Percentiles rank a stretch among this genome's conserved stretches.
These are phyloP conservation scores for Mormoops blainvillei DNA, from an alignment of 2,113 vertebrate genomes.

Conservation along the genomic window DNA sequence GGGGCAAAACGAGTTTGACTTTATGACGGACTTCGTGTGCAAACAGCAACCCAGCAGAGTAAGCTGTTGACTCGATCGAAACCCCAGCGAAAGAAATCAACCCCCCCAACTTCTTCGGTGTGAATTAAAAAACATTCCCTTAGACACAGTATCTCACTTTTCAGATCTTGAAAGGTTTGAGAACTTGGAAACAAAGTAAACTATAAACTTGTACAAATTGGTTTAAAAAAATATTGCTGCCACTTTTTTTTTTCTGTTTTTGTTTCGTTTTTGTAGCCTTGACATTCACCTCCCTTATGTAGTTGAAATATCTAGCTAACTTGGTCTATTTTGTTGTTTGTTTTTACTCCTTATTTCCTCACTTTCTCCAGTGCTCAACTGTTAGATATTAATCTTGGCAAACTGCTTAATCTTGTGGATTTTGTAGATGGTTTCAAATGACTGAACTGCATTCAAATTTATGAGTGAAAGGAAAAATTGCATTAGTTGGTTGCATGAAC, in stretches of 20 bases:
- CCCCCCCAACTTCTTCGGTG: constrained; percentile 74
- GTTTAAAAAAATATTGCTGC: constrained; percentile 74
- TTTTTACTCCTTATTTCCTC: constrained; percentile 70
- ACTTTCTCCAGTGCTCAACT: constrained; percentile 81
- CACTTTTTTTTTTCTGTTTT: constrained; percentile 72
- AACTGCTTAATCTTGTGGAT: constrained; percentile 85
- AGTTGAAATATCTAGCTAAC: constrained; percentile 78
- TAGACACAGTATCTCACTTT: constrained; percentile 86
- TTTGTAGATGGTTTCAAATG: constrained; percentile 82
- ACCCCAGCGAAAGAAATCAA: constrained; percentile 46
- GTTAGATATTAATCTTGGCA: constrained; percentile 83
- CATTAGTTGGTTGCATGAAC: constrained; percentile 86
- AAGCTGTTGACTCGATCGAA: constrained; percentile 85
- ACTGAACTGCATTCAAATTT: constrained; percentile 82
- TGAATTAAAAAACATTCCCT: constrained; percentile 85
- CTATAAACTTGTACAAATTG: constrained; percentile 84
- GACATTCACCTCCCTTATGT: constrained; percentile 77
- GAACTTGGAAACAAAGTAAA: constrained; percentile 86
- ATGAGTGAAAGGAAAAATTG: constrained; percentile 77
- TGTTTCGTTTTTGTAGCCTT: constrained; percentile 76
- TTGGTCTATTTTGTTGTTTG: constrained; percentile 76
- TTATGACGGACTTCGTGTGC: constrained; percentile 93
- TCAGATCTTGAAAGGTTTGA: constrained; percentile 82
- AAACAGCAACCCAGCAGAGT: constrained; percentile 93
- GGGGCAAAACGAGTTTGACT: constrained; percentile 93